Percentiles rank a stretch among this genome's conserved stretches.
Evolutionary conservation across 1,140 invertebrate genomes (phyloP).

Genomic region (Papilio polytes): DNA sequence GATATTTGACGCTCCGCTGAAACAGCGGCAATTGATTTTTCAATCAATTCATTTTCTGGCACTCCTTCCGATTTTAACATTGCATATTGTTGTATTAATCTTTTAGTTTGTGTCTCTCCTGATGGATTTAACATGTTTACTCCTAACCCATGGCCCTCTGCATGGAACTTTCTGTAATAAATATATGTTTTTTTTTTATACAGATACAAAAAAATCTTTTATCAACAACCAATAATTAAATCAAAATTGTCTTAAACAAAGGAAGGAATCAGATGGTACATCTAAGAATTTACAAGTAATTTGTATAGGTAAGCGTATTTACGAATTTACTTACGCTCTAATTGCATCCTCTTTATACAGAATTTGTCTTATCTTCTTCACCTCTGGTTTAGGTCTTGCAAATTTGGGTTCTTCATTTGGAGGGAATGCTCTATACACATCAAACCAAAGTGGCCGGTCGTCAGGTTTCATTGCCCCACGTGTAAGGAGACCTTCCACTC

Average conservation of each 20-base stretch:
- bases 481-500: constrained; percentile 89
- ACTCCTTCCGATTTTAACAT: constrained; percentile 82
- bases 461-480: constrained; percentile 89
- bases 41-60: constrained; percentile 78
- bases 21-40: constrained; percentile 60
- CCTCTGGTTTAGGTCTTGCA: constrained; percentile 85
- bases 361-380: constrained; percentile 86
- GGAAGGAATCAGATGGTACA: neutral
- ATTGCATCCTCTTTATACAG: constrained; percentile 94
- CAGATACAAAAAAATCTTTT: neutral
- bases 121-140: constrained; percentile 79
- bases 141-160: constrained; percentile 81
- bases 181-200: neutral
- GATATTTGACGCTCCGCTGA: constrained; percentile 51
- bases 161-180: constrained; percentile 86
- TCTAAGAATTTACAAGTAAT: neutral
- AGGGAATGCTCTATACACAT: constrained; percentile 94
- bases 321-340: constrained; percentile 88
- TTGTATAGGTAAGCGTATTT: constrained; percentile 21
- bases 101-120: constrained; percentile 84
- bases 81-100: constrained; percentile 85
- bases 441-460: constrained; percentile 95
- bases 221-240: neutral
- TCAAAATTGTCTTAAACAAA: neutral
- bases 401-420: constrained; percentile 91